Evolutionary conservation across 2,888 invertebrate genomes (phyloP), one percentile per base, ranked within the genome.

Genomic region (Drosophila pegasa): DNA sequence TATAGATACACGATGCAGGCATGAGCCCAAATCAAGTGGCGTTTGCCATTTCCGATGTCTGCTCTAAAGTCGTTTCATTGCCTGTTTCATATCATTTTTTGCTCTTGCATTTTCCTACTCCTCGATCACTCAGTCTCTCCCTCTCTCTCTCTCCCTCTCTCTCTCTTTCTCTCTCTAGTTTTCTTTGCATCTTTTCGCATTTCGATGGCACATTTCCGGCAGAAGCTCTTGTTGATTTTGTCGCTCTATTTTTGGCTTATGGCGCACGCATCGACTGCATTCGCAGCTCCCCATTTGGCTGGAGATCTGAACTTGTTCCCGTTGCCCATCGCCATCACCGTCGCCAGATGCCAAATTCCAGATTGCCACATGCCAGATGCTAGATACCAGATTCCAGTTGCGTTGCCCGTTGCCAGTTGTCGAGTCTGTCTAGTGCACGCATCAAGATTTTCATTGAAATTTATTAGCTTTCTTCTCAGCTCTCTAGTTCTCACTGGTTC

Each of bases 191-290:
- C 38, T 58, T 71, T 71, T 63, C 54, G 72, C 73, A 55, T 75
- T 75, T 45, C 70, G 71, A 79, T 75, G 80, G 60, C 51, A 76
- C 67, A 80, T 76, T 76, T 76, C 76, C 76, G 76, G 76, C 76
- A 66, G 38, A 61, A 18, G 16, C 35, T 79, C 72, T 65, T 71
- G 75, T 75, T 76, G 71, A 47, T 59, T 57, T 75, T 71, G 29
- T 52, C 59, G 77, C 77, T 80, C 80, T 76, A 76, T 76, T 76
- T 76, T 80, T 80, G 76, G 56, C 27, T 29, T 16, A 40, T 43
- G 41, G 48, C 37, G 33, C 56, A 77, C 64, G 57, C 62, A 61
- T 40, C 25, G 38, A 51, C 33, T 45, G 69, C 66, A 43, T 57
- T 47, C 25, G 35, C 18, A 18, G 47, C 47, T 62, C 22, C 40